Evolutionary conservation across 2,797 vertebrate species (phyloP), one percentile per base, ranked within the genome.

Genomic region (Zenarchopterus dispar): DNA sequence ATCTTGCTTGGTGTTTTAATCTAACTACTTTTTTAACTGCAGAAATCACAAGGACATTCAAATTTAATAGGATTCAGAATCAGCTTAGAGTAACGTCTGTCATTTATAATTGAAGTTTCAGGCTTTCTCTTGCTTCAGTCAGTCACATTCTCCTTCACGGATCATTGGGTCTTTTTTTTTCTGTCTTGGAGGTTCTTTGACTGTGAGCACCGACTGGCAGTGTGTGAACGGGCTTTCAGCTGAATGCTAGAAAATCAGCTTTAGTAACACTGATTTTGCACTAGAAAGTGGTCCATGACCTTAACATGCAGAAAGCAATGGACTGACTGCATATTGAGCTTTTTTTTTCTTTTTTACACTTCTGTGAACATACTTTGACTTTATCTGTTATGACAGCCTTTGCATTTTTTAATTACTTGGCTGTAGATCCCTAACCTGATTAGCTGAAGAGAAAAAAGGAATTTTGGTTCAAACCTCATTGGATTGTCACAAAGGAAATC

Each of bases 371-470:
- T n/a, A 47, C 31, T 41, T 21, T 54, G 21, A 57, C 71, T 87
- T 71, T 68, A 91, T 88, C 73, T 81, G 60, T 57, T 63, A 69
- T 13, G 55, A 80, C 82, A 59, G 63, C 67, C 67, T 71, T 10
- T 16, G 68, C 71, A 63, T 88, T 85, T 76, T 52, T 89, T 91
- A 85, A 88, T 86, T 81, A 77, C 47, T 76, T 80, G 68, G 68
- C 76, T 51, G 50, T 24, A 45, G 69, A 70, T 77, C 86, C 81
- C 73, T 81, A 56, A 81, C 73, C 55, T 67, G 70, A 84, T 90
- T 85, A 91, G 77, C 89, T 85, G 84, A 45, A 83, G 60, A 55
- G 62, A 61, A 36, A 70, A 60, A 77, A 16, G 13, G 69, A 66
- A 63, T 77, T 60, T 57, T 24, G 48, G 50, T 82, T 81, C 67